phyloP scores from a whole-genome alignment of 2,797 vertebrate species.

The Cossypha polioptera region DNA sequence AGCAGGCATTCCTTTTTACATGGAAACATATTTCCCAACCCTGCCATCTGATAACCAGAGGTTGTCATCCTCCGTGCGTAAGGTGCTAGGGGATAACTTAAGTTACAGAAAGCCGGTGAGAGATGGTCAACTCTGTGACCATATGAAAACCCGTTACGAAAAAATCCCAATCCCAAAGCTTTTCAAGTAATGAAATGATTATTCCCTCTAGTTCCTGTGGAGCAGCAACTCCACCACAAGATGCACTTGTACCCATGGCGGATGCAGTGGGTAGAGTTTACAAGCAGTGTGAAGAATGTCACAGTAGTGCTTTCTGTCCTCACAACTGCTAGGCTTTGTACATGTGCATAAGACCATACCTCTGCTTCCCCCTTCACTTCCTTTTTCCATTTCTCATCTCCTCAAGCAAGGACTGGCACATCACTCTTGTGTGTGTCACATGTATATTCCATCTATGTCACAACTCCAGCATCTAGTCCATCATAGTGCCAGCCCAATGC shows the following conservation, averaged over 20 bases:
- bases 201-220: not conserved
- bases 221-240: not conserved
- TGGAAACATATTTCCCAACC: rapidly evolving
- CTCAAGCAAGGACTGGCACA: not conserved
- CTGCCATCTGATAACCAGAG: not conserved
- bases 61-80: not conserved
- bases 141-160: not conserved
- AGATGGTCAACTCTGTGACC: not conserved
- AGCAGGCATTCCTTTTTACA: not conserved
- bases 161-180: not conserved
- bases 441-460: not conserved
- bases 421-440: not conserved
- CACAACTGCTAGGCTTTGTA: not conserved
- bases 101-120: not conserved
- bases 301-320: not conserved
- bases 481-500: not conserved
- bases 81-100: not conserved
- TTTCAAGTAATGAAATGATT: not conserved
- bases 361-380: not conserved
- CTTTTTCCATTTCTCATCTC: not conserved
- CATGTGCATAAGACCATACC: rapidly evolving
- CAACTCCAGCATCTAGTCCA: not conserved
- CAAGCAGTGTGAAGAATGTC: not conserved
- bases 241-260: rapidly evolving
- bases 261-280: not conserved